Conservation (phyloP, 2,888 invertebrate genomes). For the Melolontha melolontha region DNA sequence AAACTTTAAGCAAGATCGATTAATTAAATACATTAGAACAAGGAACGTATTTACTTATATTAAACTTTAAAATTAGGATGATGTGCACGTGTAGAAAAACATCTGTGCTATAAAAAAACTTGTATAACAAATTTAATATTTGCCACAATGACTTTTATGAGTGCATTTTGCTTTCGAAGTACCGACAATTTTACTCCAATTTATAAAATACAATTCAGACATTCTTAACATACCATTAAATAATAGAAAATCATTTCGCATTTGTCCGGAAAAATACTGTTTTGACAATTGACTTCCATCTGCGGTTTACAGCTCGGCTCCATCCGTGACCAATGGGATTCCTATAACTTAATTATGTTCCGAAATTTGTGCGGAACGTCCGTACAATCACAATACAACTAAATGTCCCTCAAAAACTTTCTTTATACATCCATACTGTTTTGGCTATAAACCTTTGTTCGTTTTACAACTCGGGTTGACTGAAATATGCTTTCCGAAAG, state of each 20-base stretch:
- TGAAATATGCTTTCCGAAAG: slow-evolving; percentile 9
- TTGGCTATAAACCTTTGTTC: slow-evolving; percentile 38
- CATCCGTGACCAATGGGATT: slow-evolving; percentile 35
- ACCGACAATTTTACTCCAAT: too few species aligned
- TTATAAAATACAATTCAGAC: too few species aligned
- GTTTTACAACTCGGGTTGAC: slow-evolving; percentile 30
- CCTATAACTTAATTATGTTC: slow-evolving; percentile 35
- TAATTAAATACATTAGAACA: too few species aligned
- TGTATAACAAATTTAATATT: too few species aligned
- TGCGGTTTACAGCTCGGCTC: slow-evolving; percentile 39
- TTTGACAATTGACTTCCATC: slow-evolving; percentile 41
- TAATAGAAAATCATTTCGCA: slow-evolving; percentile 19
- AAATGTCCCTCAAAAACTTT: slow-evolving; percentile 39
- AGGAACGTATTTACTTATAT: too few species aligned
- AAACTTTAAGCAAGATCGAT: too few species aligned
- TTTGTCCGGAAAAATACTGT: slow-evolving; percentile 23
- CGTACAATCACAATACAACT: slow-evolving; percentile 25
- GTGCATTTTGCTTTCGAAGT: too few species aligned
- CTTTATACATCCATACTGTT: slow-evolving; percentile 29
- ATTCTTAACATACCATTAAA: background rate
- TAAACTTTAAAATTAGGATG: too few species aligned
- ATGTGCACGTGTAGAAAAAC: too few species aligned
- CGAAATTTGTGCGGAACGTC: slow-evolving; percentile 4
- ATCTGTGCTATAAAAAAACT: too few species aligned
- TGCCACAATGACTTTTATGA: too few species aligned